A percentile compares a stretch with the other conserved stretches of the same genome.
Conservation (phyloP, 1,140 invertebrate species). For the Lepeophtheirus salmonis region DNA sequence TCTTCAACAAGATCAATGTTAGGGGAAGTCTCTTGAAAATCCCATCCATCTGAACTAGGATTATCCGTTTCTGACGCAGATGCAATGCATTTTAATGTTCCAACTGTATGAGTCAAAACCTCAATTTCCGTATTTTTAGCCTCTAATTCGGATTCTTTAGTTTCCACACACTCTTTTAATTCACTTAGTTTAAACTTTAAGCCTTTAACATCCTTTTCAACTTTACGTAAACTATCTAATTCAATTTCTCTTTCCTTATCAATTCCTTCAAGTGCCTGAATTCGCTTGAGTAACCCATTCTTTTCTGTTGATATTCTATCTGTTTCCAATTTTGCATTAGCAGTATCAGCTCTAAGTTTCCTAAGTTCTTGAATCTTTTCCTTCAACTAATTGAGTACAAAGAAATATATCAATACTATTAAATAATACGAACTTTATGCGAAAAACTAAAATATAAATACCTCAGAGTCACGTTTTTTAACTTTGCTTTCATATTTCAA, state of each 20-base stretch:
- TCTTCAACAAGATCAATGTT: not conserved
- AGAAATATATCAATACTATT: no score
- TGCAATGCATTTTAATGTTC: not conserved
- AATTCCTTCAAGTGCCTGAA: not conserved
- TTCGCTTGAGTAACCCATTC: not conserved
- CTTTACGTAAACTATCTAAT: not conserved
- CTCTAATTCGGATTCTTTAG: slow-evolving; percentile 8
- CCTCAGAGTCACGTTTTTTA: slow-evolving; percentile 7
- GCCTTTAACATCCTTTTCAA: not conserved
- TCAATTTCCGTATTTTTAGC: not conserved
- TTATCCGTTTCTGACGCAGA: not conserved
- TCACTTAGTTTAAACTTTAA: not conserved
- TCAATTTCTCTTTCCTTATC: not conserved
- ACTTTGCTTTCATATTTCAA: slow-evolving; percentile 11
- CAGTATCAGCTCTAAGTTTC: slow-evolving; percentile 1
- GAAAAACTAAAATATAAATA: not conserved
- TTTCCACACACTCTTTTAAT: not conserved
- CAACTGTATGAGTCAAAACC: not conserved
- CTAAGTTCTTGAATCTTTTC: slow-evolving; percentile 14
- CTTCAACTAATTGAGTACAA: not conserved
- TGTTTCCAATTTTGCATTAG: slow-evolving; percentile 10
- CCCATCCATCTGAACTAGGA: not conserved
- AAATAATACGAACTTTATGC: not conserved
- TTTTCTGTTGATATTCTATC: not conserved
- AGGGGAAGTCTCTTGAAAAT: not conserved